phyloP scores from a whole-genome alignment of 2,888 invertebrate genomes.

The Oscheius sp. region DNA sequence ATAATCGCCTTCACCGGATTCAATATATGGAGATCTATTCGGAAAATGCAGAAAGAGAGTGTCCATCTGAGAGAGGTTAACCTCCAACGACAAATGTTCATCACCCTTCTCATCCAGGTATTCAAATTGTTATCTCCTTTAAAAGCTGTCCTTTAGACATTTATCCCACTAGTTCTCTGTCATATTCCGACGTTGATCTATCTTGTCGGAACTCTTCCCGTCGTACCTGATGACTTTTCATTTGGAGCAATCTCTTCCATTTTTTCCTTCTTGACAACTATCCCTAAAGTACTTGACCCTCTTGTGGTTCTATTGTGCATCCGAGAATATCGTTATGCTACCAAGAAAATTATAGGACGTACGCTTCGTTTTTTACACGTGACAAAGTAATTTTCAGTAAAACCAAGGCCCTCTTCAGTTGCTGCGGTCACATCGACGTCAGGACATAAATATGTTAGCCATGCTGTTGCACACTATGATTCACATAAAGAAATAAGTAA shows the following conservation, averaged over 20 bases:
- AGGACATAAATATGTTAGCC: too few species aligned
- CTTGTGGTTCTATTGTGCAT: conserved; percentile 8
- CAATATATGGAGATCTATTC: conserved; percentile 11
- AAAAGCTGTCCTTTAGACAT: background rate
- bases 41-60: conserved; percentile 3
- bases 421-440: background rate
- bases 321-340: conserved; percentile 4
- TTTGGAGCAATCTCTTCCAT: conserved; percentile 11
- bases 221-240: conserved; percentile 3
- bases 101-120: conserved; percentile 18
- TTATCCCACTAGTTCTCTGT: conserved; percentile 12
- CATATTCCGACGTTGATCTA: conserved; percentile 15
- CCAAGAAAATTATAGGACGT: background rate
- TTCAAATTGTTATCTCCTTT: background rate
- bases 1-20: conserved; percentile 2
- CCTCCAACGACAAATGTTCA: conserved; percentile 5
- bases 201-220: conserved; percentile 8
- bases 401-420: background rate
- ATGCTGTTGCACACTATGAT: too few species aligned
- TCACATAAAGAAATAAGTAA: too few species aligned
- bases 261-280: conserved; percentile 14
- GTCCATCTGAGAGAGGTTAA: conserved; percentile 5
- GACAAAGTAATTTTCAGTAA: background rate
- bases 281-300: conserved; percentile 19
- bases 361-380: background rate